Base-by-base conservation (phyloP, 2,113 vertebrate species). In the Zootoca vivipara region DNA sequence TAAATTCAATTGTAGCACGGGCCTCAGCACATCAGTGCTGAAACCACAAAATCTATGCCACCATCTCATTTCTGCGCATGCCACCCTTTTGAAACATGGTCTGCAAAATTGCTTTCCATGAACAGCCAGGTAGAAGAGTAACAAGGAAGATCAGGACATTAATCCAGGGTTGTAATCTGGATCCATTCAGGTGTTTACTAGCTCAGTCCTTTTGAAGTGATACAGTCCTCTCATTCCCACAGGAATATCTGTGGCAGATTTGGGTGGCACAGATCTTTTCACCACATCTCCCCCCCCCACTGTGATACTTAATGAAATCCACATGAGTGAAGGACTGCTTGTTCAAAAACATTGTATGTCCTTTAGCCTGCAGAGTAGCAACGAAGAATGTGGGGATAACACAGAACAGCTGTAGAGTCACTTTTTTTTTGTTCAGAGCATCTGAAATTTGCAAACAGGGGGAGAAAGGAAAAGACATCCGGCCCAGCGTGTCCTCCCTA, bases 331-430 rank as follows among this genome's bases (percentile, higher is more conserved):
- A 94, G 87, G 80, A 92, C 83, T 93, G 85, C 46, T 88, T 52
- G 15, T 18, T 82, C 64, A 85, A 91, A 92, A 93, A 74, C 22
- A 91, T 28, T 2, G 38, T 12, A 83, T 46, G 42, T 5, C 67
- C 65, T 94, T 95, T 85, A 92, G 78, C 70, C 58, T 89, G 40
- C 85, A 89, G 40, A 15, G 73, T 72, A 92, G 72, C 90, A 93
- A 91, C 87, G 93, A 94, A 95, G 82, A 73, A 90, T 85, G 92
- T 94, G 90, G 28, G 78, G 91, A 82, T 96, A 93, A 93, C 81
- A 90, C 70, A 91, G 86, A 92, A 87, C 94, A 95, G 92, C 92
- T 95, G 93, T 78, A 75, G 65, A 93, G 83, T 67, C 40, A 78
- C 69, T 80, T 87, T 89, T 80, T 87, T 89, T 30, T 88, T 90